These are phyloP conservation scores for Lerema accius DNA, from an alignment of 1,140 invertebrate species.

Conservation along the genomic window DNA sequence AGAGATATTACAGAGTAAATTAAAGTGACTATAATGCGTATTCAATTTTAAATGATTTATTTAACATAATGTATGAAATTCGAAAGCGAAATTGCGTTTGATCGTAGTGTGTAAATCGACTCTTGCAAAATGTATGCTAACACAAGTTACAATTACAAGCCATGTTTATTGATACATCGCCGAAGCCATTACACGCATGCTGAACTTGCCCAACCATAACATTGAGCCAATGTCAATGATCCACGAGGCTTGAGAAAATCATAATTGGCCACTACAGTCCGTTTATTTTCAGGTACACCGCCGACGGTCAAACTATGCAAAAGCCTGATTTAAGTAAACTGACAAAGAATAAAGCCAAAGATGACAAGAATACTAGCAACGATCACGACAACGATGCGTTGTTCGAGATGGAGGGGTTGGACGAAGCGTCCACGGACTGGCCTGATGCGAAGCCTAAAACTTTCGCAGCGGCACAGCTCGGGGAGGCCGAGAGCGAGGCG, in stretches of 20 bases:
- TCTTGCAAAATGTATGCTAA: constrained; percentile 30
- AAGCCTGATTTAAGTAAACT: constrained; percentile 77
- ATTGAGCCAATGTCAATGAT: background rate
- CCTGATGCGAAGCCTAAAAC: constrained; percentile 69
- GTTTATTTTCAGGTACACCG: constrained; percentile 70
- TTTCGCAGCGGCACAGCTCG: constrained; percentile 74
- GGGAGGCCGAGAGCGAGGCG: constrained; percentile 69
- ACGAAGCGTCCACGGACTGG: constrained; percentile 71
- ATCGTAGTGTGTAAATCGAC: constrained; percentile 27
- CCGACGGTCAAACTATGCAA: constrained; percentile 76
- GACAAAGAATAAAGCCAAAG: constrained; percentile 69
- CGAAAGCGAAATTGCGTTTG: constrained; percentile 27
- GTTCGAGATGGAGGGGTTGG: constrained; percentile 87
- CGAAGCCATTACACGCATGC: background rate
- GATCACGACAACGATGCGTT: constrained; percentile 84
- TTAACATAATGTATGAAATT: constrained; percentile 36
- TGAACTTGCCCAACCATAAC: background rate
- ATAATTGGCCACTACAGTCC: background rate
- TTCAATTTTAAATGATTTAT: constrained; percentile 27
- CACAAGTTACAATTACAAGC: constrained; percentile 28
- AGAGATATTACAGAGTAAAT: constrained; percentile 1
- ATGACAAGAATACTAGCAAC: constrained; percentile 64
- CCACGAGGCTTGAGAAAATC: background rate
- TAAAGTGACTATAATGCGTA: constrained; percentile 44
- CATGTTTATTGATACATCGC: constrained; percentile 15